Conservation (phyloP, 1,140 invertebrate genomes). For the Eriosoma lanigerum region DNA sequence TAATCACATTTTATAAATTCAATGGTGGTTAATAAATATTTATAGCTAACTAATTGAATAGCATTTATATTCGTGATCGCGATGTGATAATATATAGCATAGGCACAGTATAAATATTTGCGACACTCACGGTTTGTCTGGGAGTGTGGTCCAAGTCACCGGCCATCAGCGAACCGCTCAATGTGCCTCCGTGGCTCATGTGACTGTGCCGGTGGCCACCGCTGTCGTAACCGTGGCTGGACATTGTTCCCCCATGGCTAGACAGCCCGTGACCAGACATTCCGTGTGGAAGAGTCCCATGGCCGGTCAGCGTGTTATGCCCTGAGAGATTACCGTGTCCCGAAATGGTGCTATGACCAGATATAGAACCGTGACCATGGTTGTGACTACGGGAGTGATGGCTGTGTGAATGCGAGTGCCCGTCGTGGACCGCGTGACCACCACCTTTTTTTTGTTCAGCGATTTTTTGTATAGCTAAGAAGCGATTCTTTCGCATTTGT, state of each 20-base stretch:
- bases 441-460: slow-evolving; percentile 81
- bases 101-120: not conserved
- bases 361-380: slow-evolving; percentile 48
- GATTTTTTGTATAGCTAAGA: slow-evolving; percentile 83
- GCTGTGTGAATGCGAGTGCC: slow-evolving; percentile 35
- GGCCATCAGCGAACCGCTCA: slow-evolving; percentile 24
- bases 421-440: slow-evolving; percentile 32
- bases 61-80: too few species aligned
- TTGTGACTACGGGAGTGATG: slow-evolving; percentile 39
- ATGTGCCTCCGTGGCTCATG: slow-evolving; percentile 16
- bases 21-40: too few species aligned
- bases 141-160: slow-evolving; percentile 65
- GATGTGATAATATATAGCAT: not conserved
- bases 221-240: slow-evolving; percentile 17
- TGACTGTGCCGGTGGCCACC: slow-evolving; percentile 45
- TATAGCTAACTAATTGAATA: too few species aligned
- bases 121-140: slow-evolving; percentile 73
- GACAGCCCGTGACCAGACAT: slow-evolving; percentile 16
- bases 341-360: slow-evolving; percentile 24
- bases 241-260: slow-evolving; percentile 65
- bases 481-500: slow-evolving; percentile 90
- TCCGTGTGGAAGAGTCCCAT: not conserved
- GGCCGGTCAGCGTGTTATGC: not conserved
- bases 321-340: slow-evolving; percentile 1
- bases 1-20: too few species aligned